Base-by-base conservation (phyloP, 2,888 invertebrate species). In the Epirrhoe alternata region DNA sequence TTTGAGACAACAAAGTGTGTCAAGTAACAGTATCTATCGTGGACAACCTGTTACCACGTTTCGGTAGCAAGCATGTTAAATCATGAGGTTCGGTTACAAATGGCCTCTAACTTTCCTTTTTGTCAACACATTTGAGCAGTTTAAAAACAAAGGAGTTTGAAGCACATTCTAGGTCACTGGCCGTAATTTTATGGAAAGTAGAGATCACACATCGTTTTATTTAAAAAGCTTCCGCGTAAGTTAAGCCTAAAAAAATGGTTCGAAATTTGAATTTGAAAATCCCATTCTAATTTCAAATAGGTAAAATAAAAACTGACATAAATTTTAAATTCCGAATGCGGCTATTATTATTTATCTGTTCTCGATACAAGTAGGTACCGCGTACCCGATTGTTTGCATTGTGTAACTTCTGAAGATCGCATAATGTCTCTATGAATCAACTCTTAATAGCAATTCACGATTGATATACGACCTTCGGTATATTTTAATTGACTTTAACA, bases 1-100 rank as follows among this genome's bases (percentile, higher is more conserved):
- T 82, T 77, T 77, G 70, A 79, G 75, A 69, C 77, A 74, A 74
- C 74, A 77, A 86, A 84, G 84, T 86, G 76, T 87, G 89, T 81
- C 89, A 75, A 52, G 61, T 89, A 90, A 87, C 90, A 77, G 90
- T 88, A 75, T 64, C 76, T 77, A 81, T 86, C 81, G 89, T 89
- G 85, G 80, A 79, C 81, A 85, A 88, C 86, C 82, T 84, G 83
- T 86, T 83, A 63, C 73, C 64, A 63, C 68, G 73, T 68, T 75
- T 72, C 69, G 66, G 70, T 56, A 62, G 33, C 59, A 61, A 62
- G 33, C 59, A 61, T 61, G 59, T 66, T 69, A 58, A 68, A 68
- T 68, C 59, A 67, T 71, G 70, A 69, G 55, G 64, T 69, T 63
- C 54, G 60, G 67, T 53, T 61, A 51, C 47, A 60, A 57, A 38